A percentile compares a stretch with the other conserved stretches of the same genome.
Evolutionary conservation across 2,113 vertebrate genomes (phyloP).

Genomic region (Gracilinanus agilis): DNA sequence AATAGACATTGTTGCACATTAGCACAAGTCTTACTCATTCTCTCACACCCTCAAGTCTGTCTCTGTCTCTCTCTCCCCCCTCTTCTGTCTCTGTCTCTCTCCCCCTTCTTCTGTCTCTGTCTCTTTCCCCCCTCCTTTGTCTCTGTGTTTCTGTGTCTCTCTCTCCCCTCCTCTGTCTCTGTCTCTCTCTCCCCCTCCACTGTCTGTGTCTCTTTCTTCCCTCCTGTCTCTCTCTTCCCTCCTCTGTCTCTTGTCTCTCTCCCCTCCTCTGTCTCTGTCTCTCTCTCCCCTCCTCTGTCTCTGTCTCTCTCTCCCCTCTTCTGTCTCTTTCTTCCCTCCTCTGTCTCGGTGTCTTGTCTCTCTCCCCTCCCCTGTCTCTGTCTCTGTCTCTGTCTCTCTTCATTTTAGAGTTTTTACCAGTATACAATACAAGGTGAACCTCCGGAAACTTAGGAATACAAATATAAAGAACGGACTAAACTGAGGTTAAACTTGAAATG

Average conservation of each 20-base stretch:
- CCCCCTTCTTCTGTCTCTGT: no score
- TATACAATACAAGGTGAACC: neutral
- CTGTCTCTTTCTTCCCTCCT: neutral
- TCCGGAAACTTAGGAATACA: neutral
- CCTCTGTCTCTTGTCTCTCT: no score
- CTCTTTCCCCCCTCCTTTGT: no score
- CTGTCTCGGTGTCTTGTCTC: neutral
- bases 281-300: neutral
- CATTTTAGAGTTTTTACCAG: neutral
- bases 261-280: neutral
- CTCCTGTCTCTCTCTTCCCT: no score
- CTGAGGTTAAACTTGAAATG: neutral
- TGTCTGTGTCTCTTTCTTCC: no score
- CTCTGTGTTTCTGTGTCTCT: no score
- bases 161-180: no score
- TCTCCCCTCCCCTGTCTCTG: neutral
- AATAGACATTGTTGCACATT: neutral
- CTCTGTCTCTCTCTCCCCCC: neutral
- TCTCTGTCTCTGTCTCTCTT: neutral
- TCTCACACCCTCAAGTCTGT: neutral
- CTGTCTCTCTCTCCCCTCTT: no score
- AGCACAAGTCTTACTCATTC: neutral
- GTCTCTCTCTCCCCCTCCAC: no score
- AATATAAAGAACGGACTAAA: neutral
- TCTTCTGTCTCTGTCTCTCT: no score